Evolutionary conservation across 2,888 invertebrate genomes (phyloP), one percentile per base, ranked within the genome.

Genomic region (Lordiphosa fenestrarum): DNA sequence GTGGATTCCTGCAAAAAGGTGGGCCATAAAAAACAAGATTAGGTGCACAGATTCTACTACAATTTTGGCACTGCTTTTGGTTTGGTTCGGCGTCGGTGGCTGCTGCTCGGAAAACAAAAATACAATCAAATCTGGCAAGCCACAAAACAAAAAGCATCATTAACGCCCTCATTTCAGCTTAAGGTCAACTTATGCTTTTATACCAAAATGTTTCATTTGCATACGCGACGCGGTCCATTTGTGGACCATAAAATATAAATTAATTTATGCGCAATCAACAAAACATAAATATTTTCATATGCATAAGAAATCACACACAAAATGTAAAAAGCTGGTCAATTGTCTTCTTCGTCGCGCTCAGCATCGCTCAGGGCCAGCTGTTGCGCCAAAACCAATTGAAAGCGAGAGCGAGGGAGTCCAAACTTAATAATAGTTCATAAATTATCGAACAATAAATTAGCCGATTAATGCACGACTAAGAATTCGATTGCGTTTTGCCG

Each of bases 1-100:
- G 85, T 84, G 88, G 87, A 86, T 89, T 89, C 88, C 90, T 90
- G 88, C 69, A 87, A 86, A 86, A 74, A 76, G 74, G 66, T 73
- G 60, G 48, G 35, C 65, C 30, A 30, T 10, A 10, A 30, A 30
- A 30, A 30, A 30, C 30, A 30, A 30, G 9, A 30, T 30, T 30
- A 60, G 62, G 39, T 60, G 60, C 60, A 44, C 42, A 44, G 42
- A 51, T 9, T 39, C 53, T 23, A 30, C 0, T 9, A 30, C 3
- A 30, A 30, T 10, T 30, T 10, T 30, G 30, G 30, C 9, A 30
- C 30, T 30, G 30, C 30, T 13, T 44, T 44, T 44, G 44, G 44
- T 44, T 44, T 33, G 44, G 46, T 19, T 19, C 2, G 19, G 19
- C 4, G 15, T 19, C 4, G 19, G 19, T 51, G 37, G 36, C 39